phyloP scores from a whole-genome alignment of 2,113 vertebrate genomes.

The Delphinapterus leucas region DNA sequence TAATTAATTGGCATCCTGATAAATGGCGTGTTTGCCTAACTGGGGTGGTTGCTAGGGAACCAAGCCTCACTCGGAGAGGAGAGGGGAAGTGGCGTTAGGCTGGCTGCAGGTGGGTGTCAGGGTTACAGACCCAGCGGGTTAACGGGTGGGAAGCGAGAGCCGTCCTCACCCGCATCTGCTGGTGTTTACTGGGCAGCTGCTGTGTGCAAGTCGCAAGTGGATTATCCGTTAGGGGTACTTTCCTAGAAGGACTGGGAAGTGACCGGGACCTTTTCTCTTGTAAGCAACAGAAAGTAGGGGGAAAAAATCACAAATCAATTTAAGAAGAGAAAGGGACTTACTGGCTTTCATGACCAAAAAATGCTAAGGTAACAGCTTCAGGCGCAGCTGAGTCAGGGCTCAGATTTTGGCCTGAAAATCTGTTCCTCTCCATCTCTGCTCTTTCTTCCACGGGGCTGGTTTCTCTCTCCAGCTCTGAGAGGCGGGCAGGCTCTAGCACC shows the following conservation, averaged over 20 bases:
- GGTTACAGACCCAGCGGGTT: neutral
- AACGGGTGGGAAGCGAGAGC: neutral
- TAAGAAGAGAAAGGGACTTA: neutral
- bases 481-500: neutral
- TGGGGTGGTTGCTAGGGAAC: slow-evolving; percentile 81
- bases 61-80: slow-evolving; percentile 57
- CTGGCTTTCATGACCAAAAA: neutral
- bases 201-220: slow-evolving; percentile 6
- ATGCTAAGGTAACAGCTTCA: neutral
- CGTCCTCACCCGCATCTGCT: neutral
- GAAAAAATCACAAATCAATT: neutral
- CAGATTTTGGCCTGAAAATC: neutral
- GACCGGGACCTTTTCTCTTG: slow-evolving; percentile 7
- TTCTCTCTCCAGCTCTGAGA: neutral
- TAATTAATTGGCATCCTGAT: slow-evolving; percentile 79
- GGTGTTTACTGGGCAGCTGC: neutral
- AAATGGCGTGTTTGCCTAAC: slow-evolving; percentile 79
- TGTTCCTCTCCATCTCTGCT: neutral
- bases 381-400: neutral
- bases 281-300: neutral
- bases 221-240: neutral
- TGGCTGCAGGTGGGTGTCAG: slow-evolving; percentile 40
- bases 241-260: neutral
- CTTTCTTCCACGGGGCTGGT: neutral
- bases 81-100: slow-evolving; percentile 59